phyloP scores from a whole-genome alignment of 2,797 vertebrate genomes.

The Salmo trutta region DNA sequence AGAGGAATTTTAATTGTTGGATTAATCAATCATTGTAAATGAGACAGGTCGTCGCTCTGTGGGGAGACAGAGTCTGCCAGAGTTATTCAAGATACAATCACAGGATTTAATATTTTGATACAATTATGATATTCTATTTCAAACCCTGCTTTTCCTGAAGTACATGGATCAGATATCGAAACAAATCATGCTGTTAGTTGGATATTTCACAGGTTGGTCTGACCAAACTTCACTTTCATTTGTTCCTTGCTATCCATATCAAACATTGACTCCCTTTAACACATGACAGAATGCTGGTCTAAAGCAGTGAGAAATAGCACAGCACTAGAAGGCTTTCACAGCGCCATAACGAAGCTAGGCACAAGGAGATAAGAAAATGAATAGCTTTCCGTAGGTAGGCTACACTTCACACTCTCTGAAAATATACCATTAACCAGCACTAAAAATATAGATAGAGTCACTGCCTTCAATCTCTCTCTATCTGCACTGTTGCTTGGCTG shows the following conservation, averaged over 20 bases:
- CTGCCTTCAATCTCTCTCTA: not conserved
- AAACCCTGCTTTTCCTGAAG: not conserved
- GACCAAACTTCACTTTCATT: not conserved
- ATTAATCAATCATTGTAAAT: slow-evolving; percentile 72
- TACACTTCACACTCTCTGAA: not conserved
- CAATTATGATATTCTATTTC: not conserved
- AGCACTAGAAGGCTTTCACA: not conserved
- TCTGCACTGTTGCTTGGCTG: not conserved
- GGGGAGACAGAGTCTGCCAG: not conserved
- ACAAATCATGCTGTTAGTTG: not conserved
- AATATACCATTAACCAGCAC: not conserved
- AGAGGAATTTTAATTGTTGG: slow-evolving; percentile 65
- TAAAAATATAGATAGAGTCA: not conserved
- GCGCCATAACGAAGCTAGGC: not conserved
- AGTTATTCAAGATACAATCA: slow-evolving; percentile 20
- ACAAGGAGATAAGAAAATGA: slow-evolving; percentile 4
- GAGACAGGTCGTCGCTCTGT: slow-evolving; percentile 34
- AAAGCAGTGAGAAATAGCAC: not conserved
- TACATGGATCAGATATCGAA: not conserved
- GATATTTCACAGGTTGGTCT: not conserved
- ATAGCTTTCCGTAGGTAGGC: not conserved
- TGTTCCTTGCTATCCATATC: not conserved
- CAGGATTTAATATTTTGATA: not conserved
- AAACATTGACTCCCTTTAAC: not conserved
- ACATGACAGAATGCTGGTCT: not conserved